Evolutionary conservation across 2,797 vertebrate species (phyloP).

Genomic region (Phoxinus dragarum): DNA sequence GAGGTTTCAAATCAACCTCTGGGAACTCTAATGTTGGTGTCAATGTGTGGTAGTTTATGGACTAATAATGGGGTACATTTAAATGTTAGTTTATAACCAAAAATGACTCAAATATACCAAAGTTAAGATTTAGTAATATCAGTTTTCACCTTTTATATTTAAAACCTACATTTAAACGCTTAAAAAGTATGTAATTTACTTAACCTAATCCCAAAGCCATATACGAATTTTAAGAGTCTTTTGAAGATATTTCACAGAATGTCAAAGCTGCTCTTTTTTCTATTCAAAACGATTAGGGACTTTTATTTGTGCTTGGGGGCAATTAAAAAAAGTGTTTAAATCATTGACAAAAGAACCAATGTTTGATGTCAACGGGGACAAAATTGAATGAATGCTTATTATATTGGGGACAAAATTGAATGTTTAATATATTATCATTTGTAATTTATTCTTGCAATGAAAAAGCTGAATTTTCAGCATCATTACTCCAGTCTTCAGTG

Average conservation of each 20-base stretch:
- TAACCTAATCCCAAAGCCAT: background rate
- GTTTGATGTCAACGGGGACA: background rate
- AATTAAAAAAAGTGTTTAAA: background rate
- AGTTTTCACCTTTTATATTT: background rate
- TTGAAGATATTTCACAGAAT: background rate
- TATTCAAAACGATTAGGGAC: background rate
- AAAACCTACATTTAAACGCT: background rate
- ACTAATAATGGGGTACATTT: background rate
- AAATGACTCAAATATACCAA: background rate
- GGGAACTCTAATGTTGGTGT: background rate
- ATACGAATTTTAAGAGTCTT: background rate
- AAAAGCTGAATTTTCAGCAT: background rate
- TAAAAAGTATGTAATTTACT: background rate
- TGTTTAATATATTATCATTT: background rate
- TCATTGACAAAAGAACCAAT: background rate
- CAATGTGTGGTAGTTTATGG: background rate
- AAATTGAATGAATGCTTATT: background rate
- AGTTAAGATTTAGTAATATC: background rate
- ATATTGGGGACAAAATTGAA: background rate
- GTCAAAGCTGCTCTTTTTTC: background rate
- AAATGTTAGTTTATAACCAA: background rate
- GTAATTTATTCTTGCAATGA: background rate
- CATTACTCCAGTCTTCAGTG: background rate
- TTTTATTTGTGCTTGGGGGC: background rate
- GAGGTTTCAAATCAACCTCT: slow-evolving; percentile 2